These are phyloP conservation scores for Girardia tigrina DNA, from an alignment of 2,888 invertebrate species.

Conservation along the genomic window DNA sequence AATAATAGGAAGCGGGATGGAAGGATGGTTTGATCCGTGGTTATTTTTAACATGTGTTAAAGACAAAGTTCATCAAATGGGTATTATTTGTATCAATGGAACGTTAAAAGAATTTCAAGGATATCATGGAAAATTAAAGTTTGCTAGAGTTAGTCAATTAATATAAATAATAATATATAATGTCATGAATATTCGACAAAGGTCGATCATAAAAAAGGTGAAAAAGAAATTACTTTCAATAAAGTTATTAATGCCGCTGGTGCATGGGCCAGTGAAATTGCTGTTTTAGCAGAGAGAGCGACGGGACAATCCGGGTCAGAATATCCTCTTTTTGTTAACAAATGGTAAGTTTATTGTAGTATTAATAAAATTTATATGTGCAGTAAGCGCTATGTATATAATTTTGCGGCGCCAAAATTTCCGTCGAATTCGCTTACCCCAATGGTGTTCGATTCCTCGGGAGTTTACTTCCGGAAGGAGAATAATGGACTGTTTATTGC, in stretches of 20 bases:
- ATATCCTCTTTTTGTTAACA: not conserved
- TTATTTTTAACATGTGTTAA: slow-evolving; percentile 63
- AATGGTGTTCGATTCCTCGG: not conserved
- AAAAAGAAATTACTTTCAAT: slow-evolving; percentile 61
- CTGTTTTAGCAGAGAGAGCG: slow-evolving; percentile 66
- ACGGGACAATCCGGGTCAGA: slow-evolving; percentile 27
- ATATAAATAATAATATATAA: not conserved
- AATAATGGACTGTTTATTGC: not conserved
- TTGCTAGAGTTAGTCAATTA: not conserved
- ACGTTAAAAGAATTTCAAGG: slow-evolving; percentile 62
- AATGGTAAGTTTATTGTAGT: not conserved
- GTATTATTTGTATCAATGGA: slow-evolving; percentile 63
- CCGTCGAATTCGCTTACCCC: not conserved
- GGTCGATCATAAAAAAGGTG: slow-evolving; percentile 53
- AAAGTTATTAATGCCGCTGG: slow-evolving; percentile 68
- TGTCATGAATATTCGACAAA: no score
- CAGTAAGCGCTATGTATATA: not conserved
- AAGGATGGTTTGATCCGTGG: slow-evolving; percentile 88
- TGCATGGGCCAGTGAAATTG: slow-evolving; percentile 61
- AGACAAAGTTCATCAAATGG: slow-evolving; percentile 62
- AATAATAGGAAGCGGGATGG: no score
- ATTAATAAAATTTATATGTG: not conserved
- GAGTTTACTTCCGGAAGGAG: not conserved
- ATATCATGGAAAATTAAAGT: not conserved
- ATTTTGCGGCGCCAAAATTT: not conserved